Evolutionary conservation across 2,888 invertebrate genomes (phyloP).

Genomic region (Fabriciana adippe): DNA sequence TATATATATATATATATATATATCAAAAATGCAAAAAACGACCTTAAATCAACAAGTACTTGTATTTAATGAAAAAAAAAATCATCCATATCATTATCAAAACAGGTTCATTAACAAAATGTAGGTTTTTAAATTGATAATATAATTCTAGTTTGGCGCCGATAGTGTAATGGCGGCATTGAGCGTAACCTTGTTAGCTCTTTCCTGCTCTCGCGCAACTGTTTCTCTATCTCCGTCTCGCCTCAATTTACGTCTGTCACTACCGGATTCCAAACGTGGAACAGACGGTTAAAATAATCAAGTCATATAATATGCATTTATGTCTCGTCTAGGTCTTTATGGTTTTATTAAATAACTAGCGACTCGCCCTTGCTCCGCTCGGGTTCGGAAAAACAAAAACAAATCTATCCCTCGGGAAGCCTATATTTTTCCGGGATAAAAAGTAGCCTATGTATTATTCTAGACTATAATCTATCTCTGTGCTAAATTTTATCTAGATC

Average conservation of each 20-base stretch:
- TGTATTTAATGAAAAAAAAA: slow-evolving; percentile 32
- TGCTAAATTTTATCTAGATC: too few species aligned
- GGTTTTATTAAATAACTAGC: background rate
- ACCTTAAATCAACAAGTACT: slow-evolving; percentile 33
- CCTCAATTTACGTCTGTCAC: slow-evolving; percentile 56
- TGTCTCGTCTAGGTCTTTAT: slow-evolving; percentile 8
- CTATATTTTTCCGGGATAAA: too few species aligned
- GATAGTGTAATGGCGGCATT: slow-evolving; percentile 61
- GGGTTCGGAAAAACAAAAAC: too few species aligned
- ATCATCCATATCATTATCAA: slow-evolving; percentile 33
- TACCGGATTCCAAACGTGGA: slow-evolving; percentile 72
- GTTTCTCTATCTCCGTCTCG: slow-evolving; percentile 49
- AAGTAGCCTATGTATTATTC: too few species aligned
- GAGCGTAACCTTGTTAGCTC: slow-evolving; percentile 69
- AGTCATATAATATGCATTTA: slow-evolving; percentile 8
- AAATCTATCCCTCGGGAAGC: too few species aligned
- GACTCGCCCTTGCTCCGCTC: too few species aligned
- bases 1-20: background rate
- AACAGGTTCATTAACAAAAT: slow-evolving; percentile 39
- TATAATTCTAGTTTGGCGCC: slow-evolving; percentile 45
- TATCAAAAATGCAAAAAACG: slow-evolving; percentile 33
- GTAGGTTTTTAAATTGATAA: slow-evolving; percentile 38
- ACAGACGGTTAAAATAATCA: slow-evolving; percentile 30
- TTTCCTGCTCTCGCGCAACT: slow-evolving; percentile 56
- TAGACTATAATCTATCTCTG: too few species aligned